Evolutionary conservation across 2,888 invertebrate species (phyloP).

Genomic region (Sclerodermus sp.): DNA sequence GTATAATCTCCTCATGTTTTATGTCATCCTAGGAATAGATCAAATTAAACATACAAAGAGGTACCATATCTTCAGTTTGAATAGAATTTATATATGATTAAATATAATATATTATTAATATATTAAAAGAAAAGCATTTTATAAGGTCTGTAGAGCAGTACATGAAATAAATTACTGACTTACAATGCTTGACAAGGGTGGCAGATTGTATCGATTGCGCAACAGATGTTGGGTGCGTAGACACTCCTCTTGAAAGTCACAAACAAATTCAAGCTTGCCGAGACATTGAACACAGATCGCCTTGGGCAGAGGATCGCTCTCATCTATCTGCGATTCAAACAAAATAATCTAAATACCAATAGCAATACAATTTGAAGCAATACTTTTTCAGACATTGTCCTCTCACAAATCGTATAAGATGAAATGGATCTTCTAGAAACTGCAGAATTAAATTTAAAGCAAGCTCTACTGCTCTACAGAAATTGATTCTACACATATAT

Average conservation of each 20-base stretch:
- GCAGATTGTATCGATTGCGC: slow-evolving; percentile 53
- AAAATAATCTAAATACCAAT: slow-evolving; percentile 34
- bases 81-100: neutral
- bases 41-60: slow-evolving; percentile 38
- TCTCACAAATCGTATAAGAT: too few species aligned
- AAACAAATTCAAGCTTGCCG: slow-evolving; percentile 57
- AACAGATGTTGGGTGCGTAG: slow-evolving; percentile 55
- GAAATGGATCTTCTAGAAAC: neutral
- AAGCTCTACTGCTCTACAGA: too few species aligned
- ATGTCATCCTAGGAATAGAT: slow-evolving; percentile 38
- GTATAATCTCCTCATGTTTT: slow-evolving; percentile 39
- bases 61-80: slow-evolving; percentile 20
- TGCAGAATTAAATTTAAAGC: neutral
- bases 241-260: slow-evolving; percentile 57
- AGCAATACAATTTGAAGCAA: slow-evolving; percentile 14
- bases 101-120: too few species aligned
- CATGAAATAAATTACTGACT: slow-evolving; percentile 39
- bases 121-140: neutral
- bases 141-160: slow-evolving; percentile 32
- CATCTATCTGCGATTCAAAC: slow-evolving; percentile 55
- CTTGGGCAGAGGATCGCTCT: slow-evolving; percentile 56
- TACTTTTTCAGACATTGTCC: slow-evolving; percentile 4
- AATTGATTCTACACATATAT: too few species aligned
- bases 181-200: slow-evolving; percentile 51
- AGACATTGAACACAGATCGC: slow-evolving; percentile 56